Evolutionary conservation across 2,888 invertebrate genomes (phyloP).

Genomic region (Rhorus exstirpatorius): DNA sequence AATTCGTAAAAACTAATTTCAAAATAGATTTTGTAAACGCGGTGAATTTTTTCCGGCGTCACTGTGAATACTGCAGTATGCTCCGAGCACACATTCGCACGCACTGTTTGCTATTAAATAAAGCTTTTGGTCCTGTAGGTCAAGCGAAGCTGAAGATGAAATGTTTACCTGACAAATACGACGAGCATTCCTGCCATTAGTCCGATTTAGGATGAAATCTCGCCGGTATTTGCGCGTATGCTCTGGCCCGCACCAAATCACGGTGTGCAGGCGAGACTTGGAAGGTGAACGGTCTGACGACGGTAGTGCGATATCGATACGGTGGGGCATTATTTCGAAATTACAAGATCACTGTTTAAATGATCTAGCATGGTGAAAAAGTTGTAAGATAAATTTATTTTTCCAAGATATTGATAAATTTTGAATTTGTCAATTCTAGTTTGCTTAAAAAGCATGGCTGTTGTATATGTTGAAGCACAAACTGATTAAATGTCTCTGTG

Average conservation of each 20-base stretch:
- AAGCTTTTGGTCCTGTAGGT: conserved; percentile 71
- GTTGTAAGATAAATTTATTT: no score
- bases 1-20: no score
- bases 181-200: conserved; percentile 66
- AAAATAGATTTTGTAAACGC: no score
- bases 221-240: neutral
- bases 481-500: no score
- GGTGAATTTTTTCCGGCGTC: conserved; percentile 17
- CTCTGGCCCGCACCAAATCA: neutral
- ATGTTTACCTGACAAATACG: conserved; percentile 74
- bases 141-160: conserved; percentile 71
- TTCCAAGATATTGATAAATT: no score
- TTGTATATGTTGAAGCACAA: no score
- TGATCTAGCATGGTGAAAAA: no score
- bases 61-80: conserved; percentile 42
- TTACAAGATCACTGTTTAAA: neutral
- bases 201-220: conserved; percentile 45
- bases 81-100: conserved; percentile 56
- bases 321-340: neutral
- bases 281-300: conserved; percentile 10
- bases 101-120: conserved; percentile 76
- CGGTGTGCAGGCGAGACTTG: neutral
- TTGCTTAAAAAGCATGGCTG: no score
- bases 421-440: no score
- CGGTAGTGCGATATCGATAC: conserved; percentile 5